A percentile compares a stretch with the other conserved stretches of the same genome.
phyloP scores from a whole-genome alignment of 2,888 invertebrate genomes.

The Eremobia ochroleuca region DNA sequence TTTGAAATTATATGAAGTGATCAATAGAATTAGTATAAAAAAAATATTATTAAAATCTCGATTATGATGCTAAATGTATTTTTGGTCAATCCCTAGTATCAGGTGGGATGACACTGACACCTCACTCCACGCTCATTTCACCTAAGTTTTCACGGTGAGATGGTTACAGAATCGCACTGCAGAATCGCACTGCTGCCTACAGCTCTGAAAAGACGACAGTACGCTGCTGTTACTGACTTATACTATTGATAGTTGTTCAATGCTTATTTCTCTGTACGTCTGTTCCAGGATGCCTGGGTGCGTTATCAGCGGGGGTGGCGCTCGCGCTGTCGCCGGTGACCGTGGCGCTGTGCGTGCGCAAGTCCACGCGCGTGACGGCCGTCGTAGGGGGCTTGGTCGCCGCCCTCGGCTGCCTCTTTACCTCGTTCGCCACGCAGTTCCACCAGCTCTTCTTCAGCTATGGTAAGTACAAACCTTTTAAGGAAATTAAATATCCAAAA shows the following conservation, averaged over 20 bases:
- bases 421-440: constrained; percentile 97
- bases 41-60: no score
- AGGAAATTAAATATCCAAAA: background rate
- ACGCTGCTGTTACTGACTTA: background rate
- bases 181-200: no score
- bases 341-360: constrained; percentile 95
- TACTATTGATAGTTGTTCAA: background rate
- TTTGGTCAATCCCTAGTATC: no score
- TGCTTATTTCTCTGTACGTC: constrained; percentile 20
- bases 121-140: no score
- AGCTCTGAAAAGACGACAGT: background rate
- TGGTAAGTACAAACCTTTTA: constrained; percentile 75
- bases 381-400: constrained; percentile 96
- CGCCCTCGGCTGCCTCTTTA: constrained; percentile 96
- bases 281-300: constrained; percentile 96
- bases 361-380: constrained; percentile 96
- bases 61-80: no score
- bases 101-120: no score
- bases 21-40: no score
- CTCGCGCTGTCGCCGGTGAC: constrained; percentile 96
- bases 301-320: constrained; percentile 94
- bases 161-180: no score
- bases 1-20: no score
- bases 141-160: no score
- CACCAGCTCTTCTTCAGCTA: constrained; percentile 97